Evolutionary conservation across 2,888 invertebrate species (phyloP), one percentile per base, ranked within the genome.

Genomic region (Napeogenes sylphis): DNA sequence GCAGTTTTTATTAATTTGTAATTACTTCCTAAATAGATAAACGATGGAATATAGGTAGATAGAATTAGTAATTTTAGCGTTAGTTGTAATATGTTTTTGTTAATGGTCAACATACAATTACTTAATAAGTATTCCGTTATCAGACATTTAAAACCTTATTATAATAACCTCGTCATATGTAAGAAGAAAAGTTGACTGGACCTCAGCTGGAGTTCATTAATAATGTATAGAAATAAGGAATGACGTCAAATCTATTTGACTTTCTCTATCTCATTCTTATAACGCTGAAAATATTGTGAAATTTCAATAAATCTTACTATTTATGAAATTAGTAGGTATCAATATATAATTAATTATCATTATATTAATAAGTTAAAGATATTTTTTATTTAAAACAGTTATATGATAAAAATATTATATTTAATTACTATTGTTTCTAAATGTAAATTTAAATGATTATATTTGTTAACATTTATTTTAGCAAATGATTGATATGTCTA

Each of bases 181-280:
- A 60, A 60, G 47, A 63, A 58, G 55, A 57, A 55, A 58, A 55
- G 59, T 55, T 55, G 56, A 32, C 57, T 60, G 66, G 64, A 62
- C 64, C 57, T 58, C 62, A 66, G 61, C 55, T 21, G 21, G 21
- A 59, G 5, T 55, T 65, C 47, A 66, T 66, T 64, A 64, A 66
- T 64, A 56, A 66, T 66, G 61, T 59, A 63, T 64, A 59, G 46
- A 55, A 57, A 57, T 59, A 5, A 56, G 45, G 38, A 12, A 55
- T 66, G 63, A 66, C 66, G 63, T 66, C 63, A 63, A 46, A 59
- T 46, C 59, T 59, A 66, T 59, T 56, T 66, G 61, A 59, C 63
- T 59, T 62, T 59, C 55, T 61, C 45, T 63, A 55, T 63, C 61
- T 63, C 58, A 59, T 56, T 63, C 61, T 59, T 63, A 66, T 63